phyloP scores from a whole-genome alignment of 2,888 invertebrate genomes.

The Allophyes oxyacanthae region DNA sequence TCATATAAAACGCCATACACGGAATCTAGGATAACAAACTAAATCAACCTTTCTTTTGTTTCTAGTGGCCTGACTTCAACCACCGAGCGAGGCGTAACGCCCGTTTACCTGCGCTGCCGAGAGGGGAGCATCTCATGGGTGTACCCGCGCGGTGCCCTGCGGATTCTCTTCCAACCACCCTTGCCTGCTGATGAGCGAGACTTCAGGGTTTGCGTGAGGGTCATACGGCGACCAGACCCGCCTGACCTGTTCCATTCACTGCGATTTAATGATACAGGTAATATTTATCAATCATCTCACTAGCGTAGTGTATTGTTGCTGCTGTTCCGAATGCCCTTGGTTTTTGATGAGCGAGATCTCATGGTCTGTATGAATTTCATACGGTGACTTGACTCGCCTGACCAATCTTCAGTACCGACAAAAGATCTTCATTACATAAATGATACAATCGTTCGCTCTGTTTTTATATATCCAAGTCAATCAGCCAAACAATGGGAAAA shows the following conservation, averaged over 20 bases:
- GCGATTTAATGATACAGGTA: slow-evolving; percentile 78
- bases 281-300: not conserved
- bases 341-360: too few species aligned
- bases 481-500: too few species aligned
- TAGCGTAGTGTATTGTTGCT: too few species aligned
- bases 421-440: too few species aligned
- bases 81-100: slow-evolving; percentile 91
- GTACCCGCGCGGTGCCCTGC: slow-evolving; percentile 93
- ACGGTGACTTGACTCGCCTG: too few species aligned
- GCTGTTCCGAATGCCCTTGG: too few species aligned
- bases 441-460: too few species aligned
- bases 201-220: slow-evolving; percentile 92
- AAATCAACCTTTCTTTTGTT: slow-evolving; percentile 57
- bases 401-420: too few species aligned
- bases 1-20: too few species aligned
- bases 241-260: slow-evolving; percentile 88
- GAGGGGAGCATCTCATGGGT: slow-evolving; percentile 93
- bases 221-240: slow-evolving; percentile 86
- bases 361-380: too few species aligned
- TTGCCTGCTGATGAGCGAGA: slow-evolving; percentile 89
- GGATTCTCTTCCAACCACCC: slow-evolving; percentile 91
- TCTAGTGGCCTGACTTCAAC: slow-evolving; percentile 89
- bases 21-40: not conserved
- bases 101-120: slow-evolving; percentile 93
- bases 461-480: too few species aligned